Evolutionary conservation across 2,113 vertebrate genomes (phyloP), one percentile per base, ranked within the genome.

Genomic region (Todiramphus saurophagus): DNA sequence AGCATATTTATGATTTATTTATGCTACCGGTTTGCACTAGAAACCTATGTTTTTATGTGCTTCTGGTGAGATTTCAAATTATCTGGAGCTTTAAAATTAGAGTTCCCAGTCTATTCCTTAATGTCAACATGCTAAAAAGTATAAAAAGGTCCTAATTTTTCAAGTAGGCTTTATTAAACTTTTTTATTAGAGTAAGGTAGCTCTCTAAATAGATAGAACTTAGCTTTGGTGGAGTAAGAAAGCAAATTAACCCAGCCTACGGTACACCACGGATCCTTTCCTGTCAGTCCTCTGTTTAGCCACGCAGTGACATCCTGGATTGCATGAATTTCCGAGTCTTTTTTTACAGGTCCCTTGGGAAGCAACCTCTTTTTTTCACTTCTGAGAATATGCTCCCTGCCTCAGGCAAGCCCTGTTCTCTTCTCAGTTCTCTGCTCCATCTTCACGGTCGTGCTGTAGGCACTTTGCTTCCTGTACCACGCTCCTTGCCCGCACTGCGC

Each of bases 401-500:
- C 75, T 66, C 70, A 76, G 94, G 66, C 62, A 46, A 64, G 44
- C 11, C 27, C 5, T 39, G 13, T 56, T 90, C 31, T 63, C 24
- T 44, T 70, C 28, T 46, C 2, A 0, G 21, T 62, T 43, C 48
- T 63, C 48, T 58, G 17, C 24, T 76, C 31, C 33, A 16, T 48
- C 82, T 82, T 74, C 48, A 3, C 7, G 41, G 50, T 51, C 13
- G 0, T 44, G 69, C 83, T 89, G n/a, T 28, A 46, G 81, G 66
- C 46, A 11, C 43, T 96, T 87, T 12, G n/a, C 56, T 70, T 86
- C 35, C 39, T 31, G 25, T 43, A 37, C 44, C 19, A 7, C 0
- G 1, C 23, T 83, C 28, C 41, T 24, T 50, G 77, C 11, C 55
- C 48, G 60, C 24, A 1, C 53, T 53, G 58, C 0, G 0, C 44